These are phyloP conservation scores for Pterostichus madidus DNA, from an alignment of 2,888 invertebrate species.

Conservation along the genomic window DNA sequence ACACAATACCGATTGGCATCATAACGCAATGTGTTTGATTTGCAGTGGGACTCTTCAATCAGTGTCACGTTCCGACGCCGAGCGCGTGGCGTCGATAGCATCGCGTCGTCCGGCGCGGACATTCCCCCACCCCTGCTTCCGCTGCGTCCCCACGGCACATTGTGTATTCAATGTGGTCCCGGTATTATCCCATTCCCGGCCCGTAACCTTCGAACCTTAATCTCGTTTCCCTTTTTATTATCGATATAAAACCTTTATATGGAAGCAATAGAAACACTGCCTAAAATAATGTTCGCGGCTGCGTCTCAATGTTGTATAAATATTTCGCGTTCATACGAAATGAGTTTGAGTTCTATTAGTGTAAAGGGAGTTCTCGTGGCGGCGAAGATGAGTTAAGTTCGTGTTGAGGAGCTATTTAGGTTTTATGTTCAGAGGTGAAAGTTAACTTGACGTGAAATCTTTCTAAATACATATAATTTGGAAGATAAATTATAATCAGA, in stretches of 20 bases:
- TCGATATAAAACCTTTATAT: conserved; percentile 75
- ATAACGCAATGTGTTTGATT: conserved; percentile 61
- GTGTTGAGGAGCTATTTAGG: conserved; percentile 40
- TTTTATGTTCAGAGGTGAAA: background rate
- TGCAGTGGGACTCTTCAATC: conserved; percentile 60
- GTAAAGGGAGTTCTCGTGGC: conserved; percentile 33
- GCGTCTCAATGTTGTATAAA: conserved; percentile 43
- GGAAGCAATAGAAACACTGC: conserved; percentile 72
- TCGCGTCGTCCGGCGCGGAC: conserved; percentile 11
- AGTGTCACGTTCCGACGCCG: conserved; percentile 35
- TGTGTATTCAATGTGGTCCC: conserved; percentile 76
- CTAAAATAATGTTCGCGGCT: conserved; percentile 64
- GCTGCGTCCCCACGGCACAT: conserved; percentile 71
- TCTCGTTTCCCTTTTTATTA: conserved; percentile 76
- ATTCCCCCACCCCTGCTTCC: conserved; percentile 12
- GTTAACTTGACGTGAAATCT: conserved; percentile 10
- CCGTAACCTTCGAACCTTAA: conserved; percentile 75
- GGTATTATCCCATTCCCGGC: conserved; percentile 75
- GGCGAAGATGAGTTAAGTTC: conserved; percentile 40
- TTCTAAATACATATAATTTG: conserved; percentile 1
- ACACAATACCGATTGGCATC: conserved; percentile 1
- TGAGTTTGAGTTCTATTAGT: conserved; percentile 51
- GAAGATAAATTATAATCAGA: too few relatives aligned
- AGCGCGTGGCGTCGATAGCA: conserved; percentile 22
- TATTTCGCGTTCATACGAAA: conserved; percentile 54